A percentile compares a stretch with the other conserved stretches of the same genome.
Evolutionary conservation across 2,113 vertebrate species (phyloP).

Genomic region (Cottus gobio): DNA sequence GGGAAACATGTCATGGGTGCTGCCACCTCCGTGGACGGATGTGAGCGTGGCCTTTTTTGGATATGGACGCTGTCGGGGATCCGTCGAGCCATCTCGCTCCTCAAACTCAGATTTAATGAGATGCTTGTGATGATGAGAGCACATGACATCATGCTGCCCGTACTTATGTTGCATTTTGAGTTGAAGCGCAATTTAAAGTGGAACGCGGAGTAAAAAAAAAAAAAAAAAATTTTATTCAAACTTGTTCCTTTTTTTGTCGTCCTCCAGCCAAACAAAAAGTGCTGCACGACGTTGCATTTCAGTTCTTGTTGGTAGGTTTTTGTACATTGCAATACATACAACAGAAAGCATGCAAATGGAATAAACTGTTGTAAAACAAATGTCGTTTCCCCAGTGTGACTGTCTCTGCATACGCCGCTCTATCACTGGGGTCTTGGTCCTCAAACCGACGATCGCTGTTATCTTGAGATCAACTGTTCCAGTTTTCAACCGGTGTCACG

Average conservation of each 20-base stretch:
- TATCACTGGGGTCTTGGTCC: neutral
- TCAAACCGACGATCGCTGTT: neutral
- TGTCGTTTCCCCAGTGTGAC: constrained; percentile 1
- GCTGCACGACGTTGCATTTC: constrained; percentile 16
- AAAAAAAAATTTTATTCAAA: constrained; percentile 66
- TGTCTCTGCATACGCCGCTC: constrained; percentile 7
- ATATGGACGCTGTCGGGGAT: constrained; percentile 23
- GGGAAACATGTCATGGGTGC: constrained; percentile 49
- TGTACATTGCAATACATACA: neutral
- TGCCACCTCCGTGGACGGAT: constrained; percentile 51
- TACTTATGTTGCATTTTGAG: constrained; percentile 42
- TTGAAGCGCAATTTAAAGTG: constrained; percentile 19
- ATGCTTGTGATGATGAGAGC: neutral
- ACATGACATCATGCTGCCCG: neutral
- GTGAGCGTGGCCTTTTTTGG: constrained; percentile 71
- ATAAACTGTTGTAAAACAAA: constrained; percentile 34
- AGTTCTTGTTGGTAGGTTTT: constrained; percentile 24
- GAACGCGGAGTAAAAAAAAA: constrained; percentile 50
- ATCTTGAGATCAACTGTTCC: neutral
- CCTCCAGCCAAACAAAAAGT: constrained; percentile 42
- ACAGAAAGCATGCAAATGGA: constrained; percentile 36
- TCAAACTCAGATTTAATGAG: neutral
- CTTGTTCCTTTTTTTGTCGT: constrained; percentile 27
- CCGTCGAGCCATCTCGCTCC: neutral
- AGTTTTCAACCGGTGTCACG: constrained; percentile 26